Base-by-base conservation (phyloP, 2,113 vertebrate genomes). In the Camelus bactrianus region DNA sequence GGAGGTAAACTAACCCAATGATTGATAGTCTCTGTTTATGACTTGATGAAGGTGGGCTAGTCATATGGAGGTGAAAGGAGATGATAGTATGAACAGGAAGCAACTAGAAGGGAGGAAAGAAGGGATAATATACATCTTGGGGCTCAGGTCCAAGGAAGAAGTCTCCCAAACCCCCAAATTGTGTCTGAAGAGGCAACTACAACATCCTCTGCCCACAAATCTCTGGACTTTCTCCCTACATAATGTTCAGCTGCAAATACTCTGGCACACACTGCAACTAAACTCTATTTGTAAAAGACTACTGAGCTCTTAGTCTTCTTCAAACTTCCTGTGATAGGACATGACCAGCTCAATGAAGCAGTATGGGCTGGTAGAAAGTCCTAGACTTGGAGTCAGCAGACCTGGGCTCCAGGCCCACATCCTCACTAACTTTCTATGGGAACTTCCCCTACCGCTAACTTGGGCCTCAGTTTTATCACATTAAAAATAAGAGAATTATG, bases 131-230 rank as follows among this genome's bases (percentile, higher is more conserved):
- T 65, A 64, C 2, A 52, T 73, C 35, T 86, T 91, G n/a, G 42
- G 8, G 54, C 22, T 96, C 50, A 93, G 58, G 17, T n/a, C 28
- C 50, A 93, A 92, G 46, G 50, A 94, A 94, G 83, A 94, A 94
- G 83, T 75, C 75, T 86, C 32, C 8, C 50, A 96, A 89, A 72
- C 11, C 48, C 22, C 30, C 24, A 76, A 75, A 52, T 54, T 16
- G n/a, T 32, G 7, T 89, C 52, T 82, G 58, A 84, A 30, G 38
- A 93, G 30, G 5, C 30, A 92, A 83, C 7, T 90, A 16, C 1
- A 81, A 10, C 2, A 0, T 56, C 3, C 14, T 28, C 28, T 79
- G 70, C 8, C 48, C 42, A 90, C 58, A 94, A 93, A 94, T 32
- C 28, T 83, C 65, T 81, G 67, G 20, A 56, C 10, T 17, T 1